Percentiles rank a stretch among this genome's conserved stretches.
phyloP scores from a whole-genome alignment of 2,113 vertebrate species.

The Lagopus muta region DNA sequence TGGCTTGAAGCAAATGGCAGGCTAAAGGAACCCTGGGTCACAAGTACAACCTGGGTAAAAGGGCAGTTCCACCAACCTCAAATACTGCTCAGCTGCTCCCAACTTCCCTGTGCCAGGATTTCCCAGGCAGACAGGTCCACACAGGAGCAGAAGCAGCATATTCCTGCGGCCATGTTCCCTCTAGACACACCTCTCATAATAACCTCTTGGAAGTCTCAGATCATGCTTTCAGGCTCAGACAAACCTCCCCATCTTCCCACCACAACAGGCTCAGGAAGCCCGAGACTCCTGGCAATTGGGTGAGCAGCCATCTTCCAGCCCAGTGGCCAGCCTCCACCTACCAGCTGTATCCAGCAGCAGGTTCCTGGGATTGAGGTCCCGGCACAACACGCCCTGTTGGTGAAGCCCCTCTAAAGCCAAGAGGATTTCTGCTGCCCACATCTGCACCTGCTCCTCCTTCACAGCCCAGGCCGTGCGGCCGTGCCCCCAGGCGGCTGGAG shows the following conservation, averaged over 20 bases:
- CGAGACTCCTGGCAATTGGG: not conserved
- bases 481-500: not conserved
- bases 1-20: not conserved
- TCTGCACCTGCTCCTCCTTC: conserved; percentile 84
- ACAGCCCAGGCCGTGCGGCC: conserved; percentile 76
- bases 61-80: not conserved
- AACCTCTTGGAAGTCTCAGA: not conserved
- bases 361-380: conserved; percentile 95
- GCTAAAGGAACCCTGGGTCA: not conserved
- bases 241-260: not conserved
- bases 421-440: conserved; percentile 93
- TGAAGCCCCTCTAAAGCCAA: conserved; percentile 94
- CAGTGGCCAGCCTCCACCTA: conserved; percentile 53
- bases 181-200: not conserved
- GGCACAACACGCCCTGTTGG: conserved; percentile 93
- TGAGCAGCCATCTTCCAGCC: not conserved
- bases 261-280: not conserved
- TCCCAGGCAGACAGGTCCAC: not conserved
- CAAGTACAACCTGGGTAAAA: not conserved
- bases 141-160: not conserved
- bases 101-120: not conserved
- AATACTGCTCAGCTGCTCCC: not conserved
- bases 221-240: not conserved
- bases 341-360: conserved; percentile 90
- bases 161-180: not conserved